Percentiles rank a stretch among this genome's conserved stretches.
phyloP scores from a whole-genome alignment of 2,797 vertebrate species.

The Myotis vivesi region DNA sequence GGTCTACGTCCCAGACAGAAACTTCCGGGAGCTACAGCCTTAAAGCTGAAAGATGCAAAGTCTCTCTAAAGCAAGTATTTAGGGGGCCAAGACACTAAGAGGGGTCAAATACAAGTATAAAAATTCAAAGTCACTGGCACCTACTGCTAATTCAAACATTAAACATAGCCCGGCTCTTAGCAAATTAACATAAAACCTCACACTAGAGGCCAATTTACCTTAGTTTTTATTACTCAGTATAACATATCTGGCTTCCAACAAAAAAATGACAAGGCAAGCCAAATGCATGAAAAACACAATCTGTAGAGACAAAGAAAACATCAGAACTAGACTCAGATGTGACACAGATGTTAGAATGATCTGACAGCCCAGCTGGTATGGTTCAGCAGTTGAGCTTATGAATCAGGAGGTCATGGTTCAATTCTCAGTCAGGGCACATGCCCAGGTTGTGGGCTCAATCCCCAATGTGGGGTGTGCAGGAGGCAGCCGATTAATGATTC shows the following conservation, averaged over 20 bases:
- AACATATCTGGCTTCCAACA: background rate
- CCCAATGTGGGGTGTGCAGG: no score
- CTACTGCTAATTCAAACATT: background rate
- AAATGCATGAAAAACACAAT: background rate
- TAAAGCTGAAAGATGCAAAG: background rate
- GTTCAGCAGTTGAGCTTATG: no score
- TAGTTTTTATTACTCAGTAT: background rate
- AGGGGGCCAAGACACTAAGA: background rate
- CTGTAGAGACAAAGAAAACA: background rate
- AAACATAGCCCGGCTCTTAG: background rate
- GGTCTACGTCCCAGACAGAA: background rate
- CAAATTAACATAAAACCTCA: slow-evolving; percentile 5
- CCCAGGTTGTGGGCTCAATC: no score
- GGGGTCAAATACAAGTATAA: background rate
- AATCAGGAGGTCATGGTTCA: no score
- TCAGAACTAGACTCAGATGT: background rate
- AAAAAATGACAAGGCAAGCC: background rate
- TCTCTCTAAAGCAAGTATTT: background rate
- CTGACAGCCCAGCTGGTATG: background rate
- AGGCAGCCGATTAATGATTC: no score
- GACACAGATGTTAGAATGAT: background rate
- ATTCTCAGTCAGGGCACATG: no score
- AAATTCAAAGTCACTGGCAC: background rate
- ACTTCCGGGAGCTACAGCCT: background rate
- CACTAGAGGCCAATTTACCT: background rate